Conservation (phyloP, 2,888 invertebrate genomes). For the Crossocerus cetratus region DNA sequence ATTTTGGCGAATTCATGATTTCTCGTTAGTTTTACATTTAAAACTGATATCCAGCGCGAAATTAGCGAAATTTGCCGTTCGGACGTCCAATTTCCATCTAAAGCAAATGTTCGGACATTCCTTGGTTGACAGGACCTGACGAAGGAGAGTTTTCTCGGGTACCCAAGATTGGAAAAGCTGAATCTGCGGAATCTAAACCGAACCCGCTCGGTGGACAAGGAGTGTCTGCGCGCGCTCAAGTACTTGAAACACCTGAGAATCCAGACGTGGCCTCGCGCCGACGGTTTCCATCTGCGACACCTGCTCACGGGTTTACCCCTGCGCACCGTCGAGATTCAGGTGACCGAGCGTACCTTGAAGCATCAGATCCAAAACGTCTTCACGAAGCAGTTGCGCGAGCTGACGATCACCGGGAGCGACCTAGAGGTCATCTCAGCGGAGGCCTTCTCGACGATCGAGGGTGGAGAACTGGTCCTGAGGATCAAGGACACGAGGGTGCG, state of each 20-base stretch:
- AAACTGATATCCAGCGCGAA: too few species aligned
- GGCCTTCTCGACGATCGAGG: slow-evolving; percentile 86
- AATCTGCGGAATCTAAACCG: slow-evolving; percentile 86
- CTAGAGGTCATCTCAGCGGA: slow-evolving; percentile 87
- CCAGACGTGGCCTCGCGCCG: slow-evolving; percentile 87
- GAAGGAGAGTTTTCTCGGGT: slow-evolving; percentile 84
- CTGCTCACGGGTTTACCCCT: slow-evolving; percentile 85
- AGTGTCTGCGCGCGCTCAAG: slow-evolving; percentile 83
- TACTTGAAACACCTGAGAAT: slow-evolving; percentile 85
- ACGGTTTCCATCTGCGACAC: slow-evolving; percentile 85
- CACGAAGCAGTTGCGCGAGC: slow-evolving; percentile 86
- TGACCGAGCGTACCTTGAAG: slow-evolving; percentile 85
- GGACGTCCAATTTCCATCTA: too few species aligned
- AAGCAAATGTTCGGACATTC: too few species aligned
- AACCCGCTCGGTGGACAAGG: slow-evolving; percentile 86
- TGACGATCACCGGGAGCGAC: slow-evolving; percentile 88
- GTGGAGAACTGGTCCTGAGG: slow-evolving; percentile 86
- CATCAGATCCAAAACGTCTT: slow-evolving; percentile 88
- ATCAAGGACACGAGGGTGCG: slow-evolving; percentile 88
- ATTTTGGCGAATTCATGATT: background rate
- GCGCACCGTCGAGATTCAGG: slow-evolving; percentile 86
- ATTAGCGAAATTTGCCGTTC: too few species aligned
- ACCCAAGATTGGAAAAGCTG: slow-evolving; percentile 85
- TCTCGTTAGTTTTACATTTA: too few species aligned
- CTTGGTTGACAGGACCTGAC: slow-evolving; percentile 81